Evolutionary conservation across 2,113 vertebrate species (phyloP), one percentile per base, ranked within the genome.

Genomic region (Mionectes macconnelli): DNA sequence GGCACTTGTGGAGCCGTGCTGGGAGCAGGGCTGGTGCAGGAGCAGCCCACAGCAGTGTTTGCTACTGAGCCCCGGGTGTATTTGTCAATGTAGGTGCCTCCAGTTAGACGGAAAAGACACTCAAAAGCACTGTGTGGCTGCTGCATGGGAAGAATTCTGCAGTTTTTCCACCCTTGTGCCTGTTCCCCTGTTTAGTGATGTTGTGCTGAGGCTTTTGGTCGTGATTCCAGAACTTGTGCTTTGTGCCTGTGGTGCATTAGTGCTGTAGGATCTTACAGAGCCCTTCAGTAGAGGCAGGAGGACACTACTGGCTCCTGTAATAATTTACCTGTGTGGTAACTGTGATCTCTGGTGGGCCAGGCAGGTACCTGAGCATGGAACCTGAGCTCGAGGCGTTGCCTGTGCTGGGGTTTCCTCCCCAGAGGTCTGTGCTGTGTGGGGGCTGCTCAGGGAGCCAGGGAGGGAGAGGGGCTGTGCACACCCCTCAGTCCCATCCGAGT

Each of bases 141-240:
- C 60, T 31, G 60, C 6, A 7, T 0, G 2, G 23, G 12, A 70
- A 70, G 66, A 30, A 22, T 21, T 14, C 2, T 20, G 27, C 13
- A 4, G 24, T 15, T 85, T 82, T 44, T 4, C 6, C 14, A 1
- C 5, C 15, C 17, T 45, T 37, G 39, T 37, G 47, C 7, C 23
- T 1, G 0, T 23, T 67, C 24, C 57, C 17, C 30, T n/a, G n/a
- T 24, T 0, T 0, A 53, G 28, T 0, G 2, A 6, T 57, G 21
- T 12, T 5, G 11, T 53, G 53, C 49, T 8, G 10, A 40, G 37
- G 60, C 23, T 69, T 88, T 52, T 11, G 45, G 37, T 49, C 8
- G 1, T 0, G 4, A 8, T 37, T 80, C 35, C 50, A 30, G 28
- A n/a, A 1, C 28, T 72, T 45, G 73, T 64, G 63, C 35, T 23